phyloP scores from a whole-genome alignment of 2,797 vertebrate genomes.

The Phylloscopus collybita region DNA sequence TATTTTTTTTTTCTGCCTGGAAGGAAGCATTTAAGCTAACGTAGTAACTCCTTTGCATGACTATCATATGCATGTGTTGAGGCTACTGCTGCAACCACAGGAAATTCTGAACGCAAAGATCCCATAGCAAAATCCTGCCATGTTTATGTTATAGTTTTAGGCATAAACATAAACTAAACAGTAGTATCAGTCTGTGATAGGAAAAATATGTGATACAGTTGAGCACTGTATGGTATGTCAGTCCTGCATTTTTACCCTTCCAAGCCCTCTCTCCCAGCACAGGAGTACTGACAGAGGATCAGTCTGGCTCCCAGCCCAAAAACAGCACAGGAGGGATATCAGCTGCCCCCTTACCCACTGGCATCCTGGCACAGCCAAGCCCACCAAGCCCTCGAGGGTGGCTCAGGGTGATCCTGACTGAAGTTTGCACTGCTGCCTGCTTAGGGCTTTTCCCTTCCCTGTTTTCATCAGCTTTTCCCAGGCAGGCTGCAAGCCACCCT shows the following conservation, averaged over 20 bases:
- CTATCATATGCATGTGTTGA: background rate
- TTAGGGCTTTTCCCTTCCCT: background rate
- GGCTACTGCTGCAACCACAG: background rate
- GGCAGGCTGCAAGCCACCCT: background rate
- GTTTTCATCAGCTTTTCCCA: background rate
- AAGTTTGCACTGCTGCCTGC: background rate
- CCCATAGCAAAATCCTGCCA: background rate
- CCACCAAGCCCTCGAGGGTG: rapidly evolving
- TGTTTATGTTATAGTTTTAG: background rate
- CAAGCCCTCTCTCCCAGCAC: background rate
- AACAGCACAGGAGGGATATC: background rate
- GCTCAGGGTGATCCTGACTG: rapidly evolving
- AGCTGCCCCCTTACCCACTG: rapidly evolving
- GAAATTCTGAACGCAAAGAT: background rate
- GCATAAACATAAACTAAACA: background rate
- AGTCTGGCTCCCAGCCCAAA: background rate
- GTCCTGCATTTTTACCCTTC: background rate
- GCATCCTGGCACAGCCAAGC: background rate
- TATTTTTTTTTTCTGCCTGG: rapidly evolving
- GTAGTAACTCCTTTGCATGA: background rate
- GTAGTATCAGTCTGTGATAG: background rate
- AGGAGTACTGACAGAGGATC: background rate
- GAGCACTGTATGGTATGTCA: background rate
- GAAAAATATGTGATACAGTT: background rate
- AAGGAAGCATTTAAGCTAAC: background rate